Base-by-base conservation (phyloP, 2,888 invertebrate species). In the Vanessa cardui region DNA sequence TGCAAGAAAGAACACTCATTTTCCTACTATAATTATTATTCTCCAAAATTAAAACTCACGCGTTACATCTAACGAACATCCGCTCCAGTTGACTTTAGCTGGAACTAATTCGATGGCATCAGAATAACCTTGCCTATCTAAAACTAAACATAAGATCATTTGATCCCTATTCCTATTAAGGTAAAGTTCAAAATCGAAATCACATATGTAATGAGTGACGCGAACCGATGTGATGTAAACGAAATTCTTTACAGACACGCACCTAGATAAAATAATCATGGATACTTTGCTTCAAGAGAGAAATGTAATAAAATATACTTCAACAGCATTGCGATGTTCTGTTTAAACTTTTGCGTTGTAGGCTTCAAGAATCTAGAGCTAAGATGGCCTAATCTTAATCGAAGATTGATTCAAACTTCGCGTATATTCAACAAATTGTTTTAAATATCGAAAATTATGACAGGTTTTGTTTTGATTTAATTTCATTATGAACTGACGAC, bases 31-130 rank as follows among this genome's bases (percentile, higher is more conserved):
- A 39, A 39, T 52, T 44, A 62, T 64, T 64, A 50, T 20, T 46
- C 46, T 62, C 50, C 61, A 58, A 70, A 69, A 67, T 61, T 64
- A 66, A 69, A 76, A 74, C 74, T 78, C 76, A 79, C 79, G 77
- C 77, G 74, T 73, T 77, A 75, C 75, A 75, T 77, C 69, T 73
- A 68, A 72, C 64, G 44, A 76, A 81, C 84, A 83, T 88, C 88
- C 85, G 80, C 78, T 85, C 87, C 73, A 85, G 74, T 82, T 88
- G 74, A 74, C 72, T 76, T 76, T 81, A 80, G 82, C 83, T 87
- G 85, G 82, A 88, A 88, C 88, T 86, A 85, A 87, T 83, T 77
- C 72, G 77, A 77, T 80, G 79, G 79, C 81, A 76, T 78, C 80
- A 83, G 72, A 66, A 60, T 73, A 78, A 76, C 79, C 78, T 81